phyloP scores from a whole-genome alignment of 2,888 invertebrate genomes.

The Psylliodes chrysocephalus region DNA sequence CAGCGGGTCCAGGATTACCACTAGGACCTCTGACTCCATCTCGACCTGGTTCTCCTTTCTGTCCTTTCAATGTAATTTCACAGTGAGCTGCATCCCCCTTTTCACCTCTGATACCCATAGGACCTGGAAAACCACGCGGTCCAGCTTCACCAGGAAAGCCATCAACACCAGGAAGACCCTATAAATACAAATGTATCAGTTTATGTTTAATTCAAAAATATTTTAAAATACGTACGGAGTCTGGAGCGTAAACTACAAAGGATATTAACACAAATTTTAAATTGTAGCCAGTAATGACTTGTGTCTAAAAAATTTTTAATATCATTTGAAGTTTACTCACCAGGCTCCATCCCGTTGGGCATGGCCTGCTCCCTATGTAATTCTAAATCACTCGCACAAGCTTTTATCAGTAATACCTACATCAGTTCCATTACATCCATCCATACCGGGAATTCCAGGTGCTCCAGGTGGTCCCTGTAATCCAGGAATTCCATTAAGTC shows the following conservation, averaged over 20 bases:
- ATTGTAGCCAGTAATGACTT: no score
- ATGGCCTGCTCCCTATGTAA: no score
- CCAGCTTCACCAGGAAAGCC: constrained; percentile 80
- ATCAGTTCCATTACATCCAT: constrained; percentile 97
- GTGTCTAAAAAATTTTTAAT: no score
- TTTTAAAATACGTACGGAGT: no score
- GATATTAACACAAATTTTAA: neutral
- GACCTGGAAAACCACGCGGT: constrained; percentile 79
- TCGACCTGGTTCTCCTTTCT: constrained; percentile 85
- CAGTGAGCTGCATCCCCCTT: constrained; percentile 85
- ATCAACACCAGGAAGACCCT: constrained; percentile 79
- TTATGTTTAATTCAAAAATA: no score
- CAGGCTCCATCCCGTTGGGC: no score
- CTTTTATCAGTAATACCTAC: constrained; percentile 71
- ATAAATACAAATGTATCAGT: no score
- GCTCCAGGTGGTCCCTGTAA: constrained; percentile 75
- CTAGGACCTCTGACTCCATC: constrained; percentile 76
- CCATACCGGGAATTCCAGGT: constrained; percentile 86
- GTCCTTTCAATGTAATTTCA: constrained; percentile 78
- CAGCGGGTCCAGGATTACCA: constrained; percentile 73
- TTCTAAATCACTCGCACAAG: no score
- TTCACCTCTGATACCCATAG: constrained; percentile 75
- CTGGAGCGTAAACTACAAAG: no score
- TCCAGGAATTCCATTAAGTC: constrained; percentile 79
- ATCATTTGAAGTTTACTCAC: no score